These are phyloP conservation scores for Numida meleagris DNA, from an alignment of 2,113 vertebrate species.

Conservation along the genomic window DNA sequence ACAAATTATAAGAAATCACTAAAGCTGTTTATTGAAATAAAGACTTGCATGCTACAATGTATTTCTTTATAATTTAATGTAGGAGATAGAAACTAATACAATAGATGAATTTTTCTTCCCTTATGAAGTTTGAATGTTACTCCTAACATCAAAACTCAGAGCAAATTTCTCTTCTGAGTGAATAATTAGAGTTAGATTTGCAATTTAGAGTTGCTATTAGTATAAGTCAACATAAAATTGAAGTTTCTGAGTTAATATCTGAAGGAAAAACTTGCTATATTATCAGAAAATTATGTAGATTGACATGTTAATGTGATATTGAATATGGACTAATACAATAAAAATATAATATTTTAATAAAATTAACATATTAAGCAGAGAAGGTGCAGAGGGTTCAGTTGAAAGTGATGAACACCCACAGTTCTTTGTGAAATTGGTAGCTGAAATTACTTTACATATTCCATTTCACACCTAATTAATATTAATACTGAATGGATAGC, in stretches of 20 bases:
- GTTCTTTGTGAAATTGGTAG: not conserved
- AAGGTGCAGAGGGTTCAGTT: not conserved
- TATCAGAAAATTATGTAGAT: slow-evolving; percentile 11
- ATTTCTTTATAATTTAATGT: not conserved
- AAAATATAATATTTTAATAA: slow-evolving; percentile 25
- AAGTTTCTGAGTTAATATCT: not conserved
- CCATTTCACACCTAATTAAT: not conserved
- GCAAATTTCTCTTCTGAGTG: not conserved
- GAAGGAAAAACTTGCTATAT: not conserved
- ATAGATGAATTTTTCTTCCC: not conserved
- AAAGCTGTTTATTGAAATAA: not conserved
- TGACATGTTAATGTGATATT: not conserved
- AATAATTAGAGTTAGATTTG: not conserved
- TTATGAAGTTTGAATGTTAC: not conserved
- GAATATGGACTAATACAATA: slow-evolving; percentile 2
- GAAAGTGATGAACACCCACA: not conserved
- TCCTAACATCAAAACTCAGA: not conserved
- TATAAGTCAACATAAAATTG: not conserved
- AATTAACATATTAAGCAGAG: slow-evolving; percentile 14
- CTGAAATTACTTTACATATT: not conserved
- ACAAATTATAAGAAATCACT: not conserved
- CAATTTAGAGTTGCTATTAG: not conserved
- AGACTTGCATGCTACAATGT: not conserved
- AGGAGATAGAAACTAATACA: not conserved
- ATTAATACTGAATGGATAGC: not conserved